phyloP scores from a whole-genome alignment of 1,140 invertebrate species.

The Zeugodacus cucurbitae region DNA sequence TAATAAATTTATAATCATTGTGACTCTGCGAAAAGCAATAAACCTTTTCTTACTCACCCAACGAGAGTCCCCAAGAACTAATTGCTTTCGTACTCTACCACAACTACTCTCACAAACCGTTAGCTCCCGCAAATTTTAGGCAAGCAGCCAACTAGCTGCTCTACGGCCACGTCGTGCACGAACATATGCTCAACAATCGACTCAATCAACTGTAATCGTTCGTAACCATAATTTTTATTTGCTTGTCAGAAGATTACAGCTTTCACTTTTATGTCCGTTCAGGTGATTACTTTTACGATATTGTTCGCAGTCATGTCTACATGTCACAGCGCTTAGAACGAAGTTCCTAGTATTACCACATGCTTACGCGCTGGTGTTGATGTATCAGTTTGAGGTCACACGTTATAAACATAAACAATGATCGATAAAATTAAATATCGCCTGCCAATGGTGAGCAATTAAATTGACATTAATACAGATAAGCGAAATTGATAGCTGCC shows the following conservation, averaged over 20 bases:
- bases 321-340: background rate
- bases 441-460: background rate
- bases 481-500: background rate
- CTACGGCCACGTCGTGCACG: background rate
- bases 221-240: background rate
- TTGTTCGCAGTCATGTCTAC: background rate
- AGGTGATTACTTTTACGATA: slow-evolving; percentile 28
- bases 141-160: background rate
- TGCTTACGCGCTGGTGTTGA: background rate
- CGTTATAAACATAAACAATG: background rate
- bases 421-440: background rate
- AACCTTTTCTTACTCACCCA: no score
- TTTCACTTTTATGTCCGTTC: background rate
- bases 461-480: slow-evolving; percentile 16
- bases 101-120: no score
- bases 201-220: background rate
- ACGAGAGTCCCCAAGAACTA: no score
- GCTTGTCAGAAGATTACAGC: background rate
- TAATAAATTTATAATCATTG: no score
- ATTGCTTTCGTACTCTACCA: no score
- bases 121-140: background rate
- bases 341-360: background rate
- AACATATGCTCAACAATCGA: background rate
- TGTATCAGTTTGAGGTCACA: background rate
- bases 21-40: no score